Base-by-base conservation (phyloP, 2,797 vertebrate species). In the Pseudotriccus pelzelni region DNA sequence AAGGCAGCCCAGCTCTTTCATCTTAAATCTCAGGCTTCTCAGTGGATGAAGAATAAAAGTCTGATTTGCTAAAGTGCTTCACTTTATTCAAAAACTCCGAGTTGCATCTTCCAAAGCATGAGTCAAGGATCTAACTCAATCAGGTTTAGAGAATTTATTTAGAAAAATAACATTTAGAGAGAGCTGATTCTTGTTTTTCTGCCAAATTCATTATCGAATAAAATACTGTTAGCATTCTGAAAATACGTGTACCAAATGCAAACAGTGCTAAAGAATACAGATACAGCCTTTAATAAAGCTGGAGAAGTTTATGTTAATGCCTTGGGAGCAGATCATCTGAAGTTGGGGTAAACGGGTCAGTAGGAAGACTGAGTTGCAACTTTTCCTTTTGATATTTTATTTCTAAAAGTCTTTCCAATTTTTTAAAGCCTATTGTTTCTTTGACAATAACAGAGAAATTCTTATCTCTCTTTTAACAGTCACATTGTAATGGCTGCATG, bases 131-230 rank as follows among this genome's bases (percentile, higher is more conserved):
- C 92, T 72, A 68, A 64, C 84, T 91, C 75, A 84, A 82, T 87
- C 82, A 87, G 68, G 46, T 93, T 96, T 84, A 90, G 76, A 74
- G 64, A 90, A 84, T 77, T 80, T 95, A 89, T 95, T 96, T 91
- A 87, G 66, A 85, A 96, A 90, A 96, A 64, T 84, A 96, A 78
- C 70, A 64, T 47, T 85, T 83, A 93, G 91, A 92, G 80, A 93
- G 84, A 93, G 74, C 28, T 0, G 10, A 77, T 90, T 91, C 74
- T 89, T 94, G 87, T 87, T 97, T 95, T 96, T 62, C 58, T 93
- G 74, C 84, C 83, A 96, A 92, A 93, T 90, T 90, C 69, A 80
- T 94, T 90, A 91, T 59, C 83, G 67, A 84, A 82, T 88, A 83
- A 92, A 84, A 97, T 66, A 73, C 70, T 1, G 37, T 75, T 86